Evolutionary conservation across 2,888 invertebrate species (phyloP), one percentile per base, ranked within the genome.

Genomic region (Caenorhabditis zanzibari): DNA sequence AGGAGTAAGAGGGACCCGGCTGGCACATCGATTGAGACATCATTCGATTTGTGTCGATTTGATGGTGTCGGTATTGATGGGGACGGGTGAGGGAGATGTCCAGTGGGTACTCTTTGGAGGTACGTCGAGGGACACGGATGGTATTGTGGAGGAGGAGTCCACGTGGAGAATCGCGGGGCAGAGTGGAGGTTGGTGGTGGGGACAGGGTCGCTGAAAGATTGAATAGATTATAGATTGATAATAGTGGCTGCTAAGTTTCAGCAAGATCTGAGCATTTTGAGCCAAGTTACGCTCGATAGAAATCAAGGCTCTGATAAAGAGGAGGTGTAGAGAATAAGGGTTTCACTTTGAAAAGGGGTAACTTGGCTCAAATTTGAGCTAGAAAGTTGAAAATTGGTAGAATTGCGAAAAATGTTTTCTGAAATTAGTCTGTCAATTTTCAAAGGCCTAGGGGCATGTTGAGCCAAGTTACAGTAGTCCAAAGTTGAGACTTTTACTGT

Each of bases 21-120:
- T 26, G 26, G 22, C 73, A 44, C 44, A 84, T 52, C 2, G 83
- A 84, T 47, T 84, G 83, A 19, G 69, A 49, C 83, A 84, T 58
- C 56, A 84, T 76, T 16, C 80, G 71, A 16, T 59, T 58, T 6
- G 24, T 68, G 52, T 83, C 83, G 49, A 79, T 79, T 56, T 73
- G 81, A 58, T 81, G 81, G 24, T 68, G 74, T 32, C 69, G 69
- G 38, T 6, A 12, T 26, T 38, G 58, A n/a, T 38, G 38, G 1
- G 16, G 59, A 19, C 9, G n/a, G 19, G 9, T 44, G 14, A 24
- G 19, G 16, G 63, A 24, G 14, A 38, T 10, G 38, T 71, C 71
- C 22, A 71, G 49, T 0, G 77, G 63, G n/a, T 41, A 71, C 44
- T 79, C 79, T 47, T 79, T 79, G 38, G 73, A 47, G 12, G 76